Evolutionary conservation across 2,888 invertebrate species (phyloP).

Genomic region (Dynastes tityus): DNA sequence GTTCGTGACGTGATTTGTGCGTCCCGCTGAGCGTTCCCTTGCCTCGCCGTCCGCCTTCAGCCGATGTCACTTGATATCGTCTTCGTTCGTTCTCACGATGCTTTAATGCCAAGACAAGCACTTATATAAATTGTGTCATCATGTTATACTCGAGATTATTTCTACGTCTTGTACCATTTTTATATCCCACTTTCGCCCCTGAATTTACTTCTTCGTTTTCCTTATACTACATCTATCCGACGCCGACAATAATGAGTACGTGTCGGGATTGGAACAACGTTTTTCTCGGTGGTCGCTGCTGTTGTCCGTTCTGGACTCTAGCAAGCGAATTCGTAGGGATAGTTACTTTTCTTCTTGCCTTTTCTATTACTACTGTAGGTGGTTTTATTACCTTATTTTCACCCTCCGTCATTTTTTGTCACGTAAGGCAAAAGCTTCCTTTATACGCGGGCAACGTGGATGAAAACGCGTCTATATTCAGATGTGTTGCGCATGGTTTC

Average conservation of each 20-base stretch:
- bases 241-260: slow-evolving; percentile 38
- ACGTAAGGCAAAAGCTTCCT: too few species aligned
- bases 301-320: neutral
- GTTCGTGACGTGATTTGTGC: slow-evolving; percentile 71
- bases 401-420: neutral
- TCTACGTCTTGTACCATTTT: slow-evolving; percentile 59
- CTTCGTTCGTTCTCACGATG: slow-evolving; percentile 65
- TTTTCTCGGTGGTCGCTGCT: neutral
- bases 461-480: too few species aligned
- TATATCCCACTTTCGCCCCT: slow-evolving; percentile 50
- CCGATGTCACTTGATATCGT: slow-evolving; percentile 68
- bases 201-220: slow-evolving; percentile 47
- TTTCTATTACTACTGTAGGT: neutral
- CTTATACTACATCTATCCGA: slow-evolving; percentile 35
- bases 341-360: neutral
- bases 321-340: neutral
- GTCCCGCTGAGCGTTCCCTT: slow-evolving; percentile 57
- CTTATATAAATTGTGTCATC: slow-evolving; percentile 68
- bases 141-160: slow-evolving; percentile 66
- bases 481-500: too few species aligned
- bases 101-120: slow-evolving; percentile 67
- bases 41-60: slow-evolving; percentile 9
- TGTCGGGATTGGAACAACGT: slow-evolving; percentile 19
- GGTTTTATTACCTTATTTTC: neutral
- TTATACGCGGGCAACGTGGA: too few species aligned